Base-by-base conservation (phyloP, 2,888 invertebrate genomes). In the Clusia tigrina region DNA sequence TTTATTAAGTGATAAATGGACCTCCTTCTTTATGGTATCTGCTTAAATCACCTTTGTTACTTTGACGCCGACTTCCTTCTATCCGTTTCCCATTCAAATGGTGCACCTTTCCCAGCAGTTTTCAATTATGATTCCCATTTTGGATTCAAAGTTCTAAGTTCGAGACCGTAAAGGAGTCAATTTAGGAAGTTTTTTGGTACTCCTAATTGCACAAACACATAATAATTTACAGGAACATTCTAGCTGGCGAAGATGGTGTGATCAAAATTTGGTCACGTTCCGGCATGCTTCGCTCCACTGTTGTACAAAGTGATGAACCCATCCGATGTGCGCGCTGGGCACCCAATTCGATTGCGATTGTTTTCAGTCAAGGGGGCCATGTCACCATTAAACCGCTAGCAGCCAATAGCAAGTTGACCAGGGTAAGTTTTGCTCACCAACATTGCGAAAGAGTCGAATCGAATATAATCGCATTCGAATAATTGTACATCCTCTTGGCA, bases 191-290 rank as follows among this genome's bases (percentile, higher is more conserved):
- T 23, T 51, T 38, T 20, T 48, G 26, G 37, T 48, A 20, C 3
- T 9, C 48, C 2, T 6, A 15, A 42, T 42, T 32, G 32, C 5
- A 32, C 10, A 48, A 20, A 22, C 48, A 9, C n/a, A 9, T n/a
- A n/a, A 6, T 15, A 42, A 15, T 22, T 20, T 58, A 52, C 46
- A 48, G 2, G 32, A 18, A 10, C 12, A 3, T 56, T 59, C 2
- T n/a, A 92, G 97, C 93, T 67, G 98, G 98, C 0, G 98, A 99
- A 86, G 99, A 99, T 85, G 99, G 98, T 1, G 89, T 90, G 62
- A 90, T 98, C 1, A 98, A 98, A 85, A 91, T 98, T 64, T 99
- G 98, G 98, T 98, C 98, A 0, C 87, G 96, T 53, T 95, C 93
- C 76, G 98, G 98, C 15, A 91, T 96, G 87, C 86, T 99, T 15